Conservation (phyloP, 2,888 invertebrate genomes). For the Troides aeacus region DNA sequence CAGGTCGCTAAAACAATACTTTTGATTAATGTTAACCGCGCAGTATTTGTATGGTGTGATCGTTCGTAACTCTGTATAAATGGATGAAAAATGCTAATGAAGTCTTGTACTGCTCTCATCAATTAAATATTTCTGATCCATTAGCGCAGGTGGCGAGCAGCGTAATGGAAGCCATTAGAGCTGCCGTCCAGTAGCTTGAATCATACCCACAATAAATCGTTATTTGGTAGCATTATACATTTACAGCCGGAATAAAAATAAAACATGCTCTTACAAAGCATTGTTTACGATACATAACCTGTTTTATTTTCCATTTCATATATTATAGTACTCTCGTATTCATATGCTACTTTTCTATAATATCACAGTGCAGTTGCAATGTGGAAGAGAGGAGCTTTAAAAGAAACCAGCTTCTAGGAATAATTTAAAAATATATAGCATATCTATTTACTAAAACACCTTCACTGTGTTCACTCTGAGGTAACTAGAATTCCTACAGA, state of each 20-base stretch:
- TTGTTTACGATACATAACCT: not conserved
- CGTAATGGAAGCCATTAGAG: conserved; percentile 75
- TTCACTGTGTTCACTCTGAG: too few species aligned
- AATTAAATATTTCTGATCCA: conserved; percentile 77
- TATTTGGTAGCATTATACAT: conserved; percentile 25
- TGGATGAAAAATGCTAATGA: conserved; percentile 63
- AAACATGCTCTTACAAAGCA: conserved; percentile 5
- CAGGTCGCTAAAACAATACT: not conserved
- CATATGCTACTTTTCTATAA: not conserved
- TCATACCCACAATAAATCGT: conserved; percentile 28
- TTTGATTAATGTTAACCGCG: conserved; percentile 18
- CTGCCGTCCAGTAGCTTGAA: conserved; percentile 40
- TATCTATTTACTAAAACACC: too few species aligned
- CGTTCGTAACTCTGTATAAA: conserved; percentile 42
- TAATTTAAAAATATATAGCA: too few species aligned
- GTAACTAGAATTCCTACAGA: too few species aligned
- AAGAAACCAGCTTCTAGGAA: too few species aligned
- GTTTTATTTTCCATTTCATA: not conserved
- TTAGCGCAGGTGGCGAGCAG: conserved; percentile 72
- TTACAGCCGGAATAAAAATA: conserved; percentile 14
- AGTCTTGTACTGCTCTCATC: conserved; percentile 63
- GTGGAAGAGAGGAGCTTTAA: too few species aligned
- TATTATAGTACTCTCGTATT: not conserved
- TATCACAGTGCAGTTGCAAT: not conserved
- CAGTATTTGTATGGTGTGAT: conserved; percentile 2